A percentile compares a stretch with the other conserved stretches of the same genome.
Conservation (phyloP, 2,113 vertebrate genomes). For the Stegastes partitus region DNA sequence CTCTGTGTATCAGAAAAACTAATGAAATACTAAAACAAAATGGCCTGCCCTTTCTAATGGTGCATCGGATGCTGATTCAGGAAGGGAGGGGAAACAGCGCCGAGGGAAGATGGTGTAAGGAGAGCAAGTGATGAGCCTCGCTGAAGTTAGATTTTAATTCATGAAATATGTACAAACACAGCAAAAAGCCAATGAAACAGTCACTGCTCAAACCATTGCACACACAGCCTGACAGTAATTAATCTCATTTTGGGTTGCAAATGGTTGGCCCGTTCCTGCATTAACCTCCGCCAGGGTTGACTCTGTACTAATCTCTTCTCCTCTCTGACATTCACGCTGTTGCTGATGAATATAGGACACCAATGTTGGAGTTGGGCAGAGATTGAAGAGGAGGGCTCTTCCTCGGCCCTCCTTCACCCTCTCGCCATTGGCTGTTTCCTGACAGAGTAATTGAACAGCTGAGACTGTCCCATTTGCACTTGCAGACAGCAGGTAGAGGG, state of each 20-base stretch:
- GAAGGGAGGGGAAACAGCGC: neutral
- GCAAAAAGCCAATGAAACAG: conserved; percentile 29
- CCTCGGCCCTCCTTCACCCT: conserved; percentile 32
- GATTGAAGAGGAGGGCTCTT: conserved; percentile 40
- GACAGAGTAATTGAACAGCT: conserved; percentile 60
- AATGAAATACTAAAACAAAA: conserved; percentile 53
- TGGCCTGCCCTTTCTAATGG: conserved; percentile 18
- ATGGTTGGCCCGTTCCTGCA: conserved; percentile 54
- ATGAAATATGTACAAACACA: conserved; percentile 26
- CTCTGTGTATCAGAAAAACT: conserved; percentile 22
- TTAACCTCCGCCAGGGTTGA: conserved; percentile 66
- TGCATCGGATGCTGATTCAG: conserved; percentile 30
- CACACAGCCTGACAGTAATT: conserved; percentile 48
- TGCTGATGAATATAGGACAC: conserved; percentile 60
- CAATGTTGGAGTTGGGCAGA: conserved; percentile 21
- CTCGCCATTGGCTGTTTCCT: conserved; percentile 33
- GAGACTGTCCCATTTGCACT: conserved; percentile 50
- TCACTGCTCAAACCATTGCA: conserved; percentile 7
- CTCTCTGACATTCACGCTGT: conserved; percentile 65
- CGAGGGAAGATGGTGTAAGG: neutral
- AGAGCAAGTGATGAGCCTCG: conserved; percentile 12
- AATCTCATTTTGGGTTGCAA: conserved; percentile 71
- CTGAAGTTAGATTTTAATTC: conserved; percentile 25
- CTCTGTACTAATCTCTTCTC: conserved; percentile 69
- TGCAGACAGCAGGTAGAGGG: conserved; percentile 43